phyloP scores from a whole-genome alignment of 1,140 invertebrate species.

The Brevipalpus yothersi region DNA sequence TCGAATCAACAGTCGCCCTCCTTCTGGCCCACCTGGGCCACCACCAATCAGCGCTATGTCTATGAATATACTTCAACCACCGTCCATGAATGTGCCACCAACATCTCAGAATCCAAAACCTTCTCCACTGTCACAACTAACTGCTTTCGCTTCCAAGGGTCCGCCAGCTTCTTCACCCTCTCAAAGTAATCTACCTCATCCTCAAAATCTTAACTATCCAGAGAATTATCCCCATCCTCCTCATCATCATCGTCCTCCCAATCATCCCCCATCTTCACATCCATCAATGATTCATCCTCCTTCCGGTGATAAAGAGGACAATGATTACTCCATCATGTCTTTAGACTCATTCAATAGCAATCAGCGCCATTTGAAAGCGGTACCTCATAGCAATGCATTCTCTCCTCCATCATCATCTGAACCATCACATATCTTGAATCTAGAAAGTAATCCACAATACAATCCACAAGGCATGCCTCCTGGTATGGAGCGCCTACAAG shows the following conservation, averaged over 20 bases:
- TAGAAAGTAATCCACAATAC: background rate
- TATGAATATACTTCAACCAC: background rate
- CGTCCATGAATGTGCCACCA: background rate
- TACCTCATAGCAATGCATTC: background rate
- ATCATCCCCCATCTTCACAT: background rate
- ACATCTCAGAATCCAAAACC: background rate
- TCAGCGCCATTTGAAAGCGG: background rate
- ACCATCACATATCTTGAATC: background rate
- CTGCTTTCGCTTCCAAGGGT: slow-evolving; percentile 3
- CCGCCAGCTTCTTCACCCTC: background rate
- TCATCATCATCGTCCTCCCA: background rate
- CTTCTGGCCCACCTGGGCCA: background rate
- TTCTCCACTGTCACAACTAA: slow-evolving; percentile 7
- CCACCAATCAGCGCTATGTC: background rate
- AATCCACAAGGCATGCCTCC: background rate
- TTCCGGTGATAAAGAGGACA: background rate
- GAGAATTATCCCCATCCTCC: background rate
- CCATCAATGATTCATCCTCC: background rate
- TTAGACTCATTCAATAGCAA: background rate
- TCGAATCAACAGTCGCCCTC: background rate
- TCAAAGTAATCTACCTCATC: slow-evolving; percentile 1
- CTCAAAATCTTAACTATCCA: background rate
- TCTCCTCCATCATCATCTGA: background rate
- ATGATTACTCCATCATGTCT: slow-evolving; percentile 2
- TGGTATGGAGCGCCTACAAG: background rate